phyloP scores from a whole-genome alignment of 2,113 vertebrate species.

The Gambusia affinis region DNA sequence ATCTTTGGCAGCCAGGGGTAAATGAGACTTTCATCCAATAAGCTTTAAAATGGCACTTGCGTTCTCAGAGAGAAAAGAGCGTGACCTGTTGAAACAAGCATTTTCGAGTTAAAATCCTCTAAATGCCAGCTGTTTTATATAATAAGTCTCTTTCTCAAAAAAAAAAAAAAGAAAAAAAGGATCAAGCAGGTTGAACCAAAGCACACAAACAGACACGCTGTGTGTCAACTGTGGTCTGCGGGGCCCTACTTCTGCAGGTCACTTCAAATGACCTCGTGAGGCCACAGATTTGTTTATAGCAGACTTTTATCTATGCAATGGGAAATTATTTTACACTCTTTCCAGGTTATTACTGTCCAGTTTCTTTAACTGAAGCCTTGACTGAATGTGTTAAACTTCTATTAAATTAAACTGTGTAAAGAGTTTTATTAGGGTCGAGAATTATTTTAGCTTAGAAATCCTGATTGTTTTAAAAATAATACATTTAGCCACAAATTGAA shows the following conservation, averaged over 20 bases:
- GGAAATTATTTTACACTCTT: not conserved
- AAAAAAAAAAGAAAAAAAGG: constrained; percentile 1
- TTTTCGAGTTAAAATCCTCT: constrained; percentile 46
- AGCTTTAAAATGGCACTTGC: constrained; percentile 73
- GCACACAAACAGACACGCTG: not conserved
- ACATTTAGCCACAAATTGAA: not conserved
- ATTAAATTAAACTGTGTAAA: not conserved
- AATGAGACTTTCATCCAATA: constrained; percentile 80
- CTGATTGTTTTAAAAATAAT: too few relatives aligned
- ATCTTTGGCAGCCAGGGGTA: constrained; percentile 86
- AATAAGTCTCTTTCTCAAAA: not conserved
- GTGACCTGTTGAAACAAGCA: constrained; percentile 82
- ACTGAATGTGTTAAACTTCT: not conserved
- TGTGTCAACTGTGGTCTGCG: not conserved
- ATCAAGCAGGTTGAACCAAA: not conserved
- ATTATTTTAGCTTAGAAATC: not conserved
- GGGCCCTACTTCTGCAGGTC: not conserved
- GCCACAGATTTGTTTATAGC: not conserved
- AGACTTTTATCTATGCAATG: not conserved
- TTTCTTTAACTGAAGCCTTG: not conserved
- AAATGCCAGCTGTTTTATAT: constrained; percentile 17
- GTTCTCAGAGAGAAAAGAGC: constrained; percentile 68
- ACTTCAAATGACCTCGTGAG: not conserved
- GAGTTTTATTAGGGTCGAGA: not conserved
- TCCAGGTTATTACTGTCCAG: not conserved